Conservation (phyloP, 1,140 invertebrate species). For the Drosophila kepulauana region DNA sequence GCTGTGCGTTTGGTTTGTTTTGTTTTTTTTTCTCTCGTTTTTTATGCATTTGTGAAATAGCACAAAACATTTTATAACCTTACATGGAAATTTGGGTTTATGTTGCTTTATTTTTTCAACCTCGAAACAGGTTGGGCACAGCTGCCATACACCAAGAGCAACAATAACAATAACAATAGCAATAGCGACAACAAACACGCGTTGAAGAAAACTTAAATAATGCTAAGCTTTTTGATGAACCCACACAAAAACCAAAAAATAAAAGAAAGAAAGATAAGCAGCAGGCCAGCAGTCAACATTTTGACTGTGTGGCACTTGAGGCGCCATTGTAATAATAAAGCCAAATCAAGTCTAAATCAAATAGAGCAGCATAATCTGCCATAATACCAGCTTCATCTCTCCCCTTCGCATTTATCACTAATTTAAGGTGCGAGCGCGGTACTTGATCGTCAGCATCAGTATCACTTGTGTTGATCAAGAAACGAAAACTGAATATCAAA, state of each 20-base stretch:
- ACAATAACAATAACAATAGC: conserved; percentile 5
- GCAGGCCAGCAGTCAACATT: conserved; percentile 25
- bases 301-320: conserved; percentile 63
- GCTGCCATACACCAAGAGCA: conserved; percentile 27
- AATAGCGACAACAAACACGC: conserved; percentile 14
- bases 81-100: conserved; percentile 68
- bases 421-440: conserved; percentile 53
- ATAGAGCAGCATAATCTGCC: conserved; percentile 74
- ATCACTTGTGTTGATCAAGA: conserved; percentile 71
- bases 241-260: conserved; percentile 63
- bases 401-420: conserved; percentile 4
- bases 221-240: conserved; percentile 64
- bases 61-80: conserved; percentile 74
- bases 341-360: conserved; percentile 74
- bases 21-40: conserved; percentile 28
- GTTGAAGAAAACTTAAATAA: conserved; percentile 64
- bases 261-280: conserved; percentile 61
- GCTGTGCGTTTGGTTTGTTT: conserved; percentile 28
- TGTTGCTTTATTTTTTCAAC: conserved; percentile 68
- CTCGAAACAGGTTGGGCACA: conserved; percentile 64
- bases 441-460: conserved; percentile 67
- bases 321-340: conserved; percentile 82
- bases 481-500: conserved; percentile 57
- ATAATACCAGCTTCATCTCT: conserved; percentile 24
- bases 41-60: conserved; percentile 77